A percentile compares a stretch with the other conserved stretches of the same genome.
These are phyloP conservation scores for Arothron firmamentum DNA, from an alignment of 2,113 vertebrate genomes.

Conservation along the genomic window DNA sequence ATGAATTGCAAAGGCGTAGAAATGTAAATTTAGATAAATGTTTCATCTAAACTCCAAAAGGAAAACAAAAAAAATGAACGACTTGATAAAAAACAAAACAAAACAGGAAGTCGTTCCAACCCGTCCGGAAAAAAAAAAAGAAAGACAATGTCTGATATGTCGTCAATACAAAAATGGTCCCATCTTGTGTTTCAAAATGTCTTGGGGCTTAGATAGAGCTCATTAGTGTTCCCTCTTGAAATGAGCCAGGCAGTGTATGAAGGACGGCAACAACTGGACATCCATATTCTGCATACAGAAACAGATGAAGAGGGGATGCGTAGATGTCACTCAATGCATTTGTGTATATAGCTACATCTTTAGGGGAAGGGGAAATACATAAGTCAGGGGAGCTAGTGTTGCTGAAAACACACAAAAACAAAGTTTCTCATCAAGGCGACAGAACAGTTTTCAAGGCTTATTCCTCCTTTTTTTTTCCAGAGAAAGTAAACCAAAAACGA, in stretches of 20 bases:
- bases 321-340: slow-evolving; percentile 76
- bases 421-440: slow-evolving; percentile 75
- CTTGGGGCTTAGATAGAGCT: slow-evolving; percentile 69
- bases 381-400: slow-evolving; percentile 69
- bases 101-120: slow-evolving; percentile 84
- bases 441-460: slow-evolving; percentile 78
- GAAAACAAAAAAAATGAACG: slow-evolving; percentile 79
- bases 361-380: slow-evolving; percentile 69
- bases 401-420: slow-evolving; percentile 70
- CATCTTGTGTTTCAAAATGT: slow-evolving; percentile 92
- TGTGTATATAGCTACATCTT: slow-evolving; percentile 79
- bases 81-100: slow-evolving; percentile 67
- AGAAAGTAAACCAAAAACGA: slow-evolving; percentile 79
- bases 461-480: slow-evolving; percentile 66
- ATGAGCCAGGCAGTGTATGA: slow-evolving; percentile 87
- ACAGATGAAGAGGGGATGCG: slow-evolving; percentile 72
- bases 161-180: slow-evolving; percentile 89
- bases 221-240: slow-evolving; percentile 76
- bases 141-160: slow-evolving; percentile 85
- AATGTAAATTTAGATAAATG: slow-evolving; percentile 79
- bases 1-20: slow-evolving; percentile 77
- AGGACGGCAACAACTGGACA: slow-evolving; percentile 84
- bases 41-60: slow-evolving; percentile 84
- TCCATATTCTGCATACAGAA: slow-evolving; percentile 80
- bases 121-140: slow-evolving; percentile 60